Conservation (phyloP, 30 jellyfish, hydroid and myxozoan genomes). For the Sanderia malayensis region DNA sequence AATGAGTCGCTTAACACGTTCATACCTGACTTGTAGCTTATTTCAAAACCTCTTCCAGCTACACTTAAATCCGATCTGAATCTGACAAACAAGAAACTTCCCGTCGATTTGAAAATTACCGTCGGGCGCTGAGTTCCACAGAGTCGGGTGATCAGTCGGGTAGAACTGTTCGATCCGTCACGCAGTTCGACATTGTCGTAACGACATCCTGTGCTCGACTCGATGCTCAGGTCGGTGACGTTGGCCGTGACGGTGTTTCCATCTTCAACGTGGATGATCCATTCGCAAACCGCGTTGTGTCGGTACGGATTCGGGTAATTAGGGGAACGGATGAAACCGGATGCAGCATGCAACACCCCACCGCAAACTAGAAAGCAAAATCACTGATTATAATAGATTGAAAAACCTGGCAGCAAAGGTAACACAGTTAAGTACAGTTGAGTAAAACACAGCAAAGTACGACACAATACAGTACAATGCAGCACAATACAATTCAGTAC, state of each 20-base stretch:
- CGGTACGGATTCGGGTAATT: conserved; percentile 68
- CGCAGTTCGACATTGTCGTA: conserved; percentile 48
- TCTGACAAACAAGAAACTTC: conserved; percentile 24
- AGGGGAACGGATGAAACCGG: conserved; percentile 74
- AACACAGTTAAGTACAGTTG: too few relatives aligned
- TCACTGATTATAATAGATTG: too few relatives aligned
- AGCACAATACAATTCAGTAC: too few relatives aligned
- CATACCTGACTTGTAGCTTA: conserved; percentile 60
- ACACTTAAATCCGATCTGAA: conserved; percentile 40
- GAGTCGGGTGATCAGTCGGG: conserved; percentile 24
- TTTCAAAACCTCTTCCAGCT: conserved; percentile 53
- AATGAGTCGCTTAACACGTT: neutral
- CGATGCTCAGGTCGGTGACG: conserved; percentile 46
- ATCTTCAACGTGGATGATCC: conserved; percentile 49
- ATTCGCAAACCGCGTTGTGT: conserved; percentile 51
- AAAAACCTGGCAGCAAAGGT: too few relatives aligned
- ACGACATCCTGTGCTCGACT: conserved; percentile 44
- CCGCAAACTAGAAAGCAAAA: conserved; percentile 66
- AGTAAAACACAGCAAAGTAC: too few relatives aligned
- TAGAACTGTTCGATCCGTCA: conserved; percentile 53
- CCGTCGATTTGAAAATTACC: conserved; percentile 32
- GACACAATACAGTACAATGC: too few relatives aligned
- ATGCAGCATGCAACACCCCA: conserved; percentile 56
- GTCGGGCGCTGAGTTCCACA: conserved; percentile 48
- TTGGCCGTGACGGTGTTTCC: conserved; percentile 64